Conservation (phyloP, 2,888 invertebrate species). For the Eupsilia transversa region DNA sequence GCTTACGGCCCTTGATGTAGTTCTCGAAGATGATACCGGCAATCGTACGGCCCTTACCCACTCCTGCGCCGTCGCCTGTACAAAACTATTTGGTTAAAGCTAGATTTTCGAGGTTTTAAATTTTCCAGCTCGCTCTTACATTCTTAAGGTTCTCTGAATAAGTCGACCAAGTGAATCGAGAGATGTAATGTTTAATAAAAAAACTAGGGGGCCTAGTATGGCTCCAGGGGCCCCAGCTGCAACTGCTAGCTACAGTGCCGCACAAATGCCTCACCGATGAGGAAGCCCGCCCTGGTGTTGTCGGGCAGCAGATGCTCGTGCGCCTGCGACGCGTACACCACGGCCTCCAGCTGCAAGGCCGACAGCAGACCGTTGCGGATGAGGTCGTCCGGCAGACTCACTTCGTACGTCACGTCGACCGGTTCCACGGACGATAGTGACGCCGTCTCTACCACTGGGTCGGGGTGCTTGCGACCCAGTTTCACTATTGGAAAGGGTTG, state of each 20-base stretch:
- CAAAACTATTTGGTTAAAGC: slow-evolving; percentile 1
- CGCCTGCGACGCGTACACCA: slow-evolving; percentile 99
- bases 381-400: slow-evolving; percentile 95
- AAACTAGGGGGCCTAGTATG: too few relatives aligned
- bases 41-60: slow-evolving; percentile 99
- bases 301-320: slow-evolving; percentile 97
- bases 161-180: background rate
- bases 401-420: slow-evolving; percentile 96
- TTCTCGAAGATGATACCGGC: slow-evolving; percentile 99
- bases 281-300: slow-evolving; percentile 97
- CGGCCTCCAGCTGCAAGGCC: slow-evolving; percentile 98
- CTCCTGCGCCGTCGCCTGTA: slow-evolving; percentile 98
- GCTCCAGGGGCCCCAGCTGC: background rate
- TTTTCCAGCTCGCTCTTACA: background rate
- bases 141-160: background rate
- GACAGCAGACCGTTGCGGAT: slow-evolving; percentile 97
- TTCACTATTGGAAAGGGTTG: slow-evolving; percentile 91
- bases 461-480: slow-evolving; percentile 98
- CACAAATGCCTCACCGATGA: slow-evolving; percentile 92
- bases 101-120: background rate
- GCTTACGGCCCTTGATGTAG: slow-evolving; percentile 97
- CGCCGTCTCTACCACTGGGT: slow-evolving; percentile 99
- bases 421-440: slow-evolving; percentile 99
- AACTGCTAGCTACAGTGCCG: background rate
- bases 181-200: background rate